Evolutionary conservation across 2,113 vertebrate species (phyloP).

Genomic region (Antigone vipio): DNA sequence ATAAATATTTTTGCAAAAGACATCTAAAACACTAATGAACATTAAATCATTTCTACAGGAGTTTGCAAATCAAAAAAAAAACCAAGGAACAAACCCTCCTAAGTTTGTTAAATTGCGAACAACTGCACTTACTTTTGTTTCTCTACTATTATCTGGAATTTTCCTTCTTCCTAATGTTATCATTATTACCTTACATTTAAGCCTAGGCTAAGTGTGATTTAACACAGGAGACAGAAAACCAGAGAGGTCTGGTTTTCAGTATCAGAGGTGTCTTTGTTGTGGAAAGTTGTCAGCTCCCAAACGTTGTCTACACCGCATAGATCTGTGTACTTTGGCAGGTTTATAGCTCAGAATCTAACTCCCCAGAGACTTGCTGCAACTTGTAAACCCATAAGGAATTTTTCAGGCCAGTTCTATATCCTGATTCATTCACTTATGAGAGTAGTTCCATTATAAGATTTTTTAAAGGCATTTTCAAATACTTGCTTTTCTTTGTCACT

Average conservation of each 20-base stretch:
- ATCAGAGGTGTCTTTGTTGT: constrained; percentile 73
- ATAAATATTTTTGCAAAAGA: constrained; percentile 39
- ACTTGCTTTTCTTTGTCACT: constrained; percentile 38
- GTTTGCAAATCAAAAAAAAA: not conserved
- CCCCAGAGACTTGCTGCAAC: constrained; percentile 60
- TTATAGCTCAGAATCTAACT: constrained; percentile 61
- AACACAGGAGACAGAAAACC: constrained; percentile 44
- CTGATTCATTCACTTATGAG: constrained; percentile 62
- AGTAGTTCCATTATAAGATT: constrained; percentile 46
- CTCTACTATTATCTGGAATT: not conserved
- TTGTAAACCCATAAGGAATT: constrained; percentile 73
- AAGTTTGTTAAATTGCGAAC: not conserved
- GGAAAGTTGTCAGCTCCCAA: constrained; percentile 65
- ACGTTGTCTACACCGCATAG: constrained; percentile 36
- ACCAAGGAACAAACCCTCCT: constrained; percentile 1
- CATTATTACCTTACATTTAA: constrained; percentile 32
- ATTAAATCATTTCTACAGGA: constrained; percentile 22
- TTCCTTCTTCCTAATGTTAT: constrained; percentile 37
- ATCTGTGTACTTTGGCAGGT: constrained; percentile 65
- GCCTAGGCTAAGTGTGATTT: constrained; percentile 48
- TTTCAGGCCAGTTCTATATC: constrained; percentile 66
- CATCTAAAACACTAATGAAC: not conserved
- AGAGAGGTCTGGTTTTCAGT: constrained; percentile 54
- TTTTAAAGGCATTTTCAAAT: constrained; percentile 41
- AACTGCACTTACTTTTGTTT: not conserved